These are phyloP conservation scores for Crypturellus undulatus DNA, from an alignment of 2,113 vertebrate species.

Conservation along the genomic window DNA sequence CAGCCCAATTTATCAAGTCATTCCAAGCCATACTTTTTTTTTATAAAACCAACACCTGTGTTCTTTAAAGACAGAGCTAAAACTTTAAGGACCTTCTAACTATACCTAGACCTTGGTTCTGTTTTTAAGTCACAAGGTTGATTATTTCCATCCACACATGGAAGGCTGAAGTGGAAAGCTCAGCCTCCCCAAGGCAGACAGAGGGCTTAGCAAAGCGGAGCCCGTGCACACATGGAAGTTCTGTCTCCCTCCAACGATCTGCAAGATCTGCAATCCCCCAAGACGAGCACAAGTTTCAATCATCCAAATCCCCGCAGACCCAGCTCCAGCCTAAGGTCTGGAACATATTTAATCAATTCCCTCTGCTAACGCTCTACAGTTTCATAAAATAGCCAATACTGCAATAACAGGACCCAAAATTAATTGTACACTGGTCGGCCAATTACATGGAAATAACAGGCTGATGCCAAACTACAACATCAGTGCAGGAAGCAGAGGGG, in stretches of 20 bases:
- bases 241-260: slow-evolving; percentile 53
- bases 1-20: not conserved
- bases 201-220: not conserved
- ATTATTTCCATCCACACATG: not conserved
- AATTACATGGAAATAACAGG: not conserved
- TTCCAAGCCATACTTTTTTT: slow-evolving; percentile 1
- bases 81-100: slow-evolving; percentile 8
- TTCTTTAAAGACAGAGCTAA: not conserved
- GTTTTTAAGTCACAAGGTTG: not conserved
- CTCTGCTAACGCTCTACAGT: slow-evolving; percentile 22
- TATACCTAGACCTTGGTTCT: not conserved
- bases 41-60: not conserved
- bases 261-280: slow-evolving; percentile 36
- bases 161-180: not conserved
- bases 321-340: slow-evolving; percentile 52
- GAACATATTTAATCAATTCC: slow-evolving; percentile 63
- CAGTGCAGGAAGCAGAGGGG: not conserved
- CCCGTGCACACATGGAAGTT: not conserved
- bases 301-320: slow-evolving; percentile 37
- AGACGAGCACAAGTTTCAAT: slow-evolving; percentile 45
- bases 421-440: slow-evolving; percentile 37
- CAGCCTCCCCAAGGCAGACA: slow-evolving; percentile 2
- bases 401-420: slow-evolving; percentile 58
- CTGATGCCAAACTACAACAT: not conserved
- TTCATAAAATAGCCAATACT: slow-evolving; percentile 58